Base-by-base conservation (phyloP, 2,888 invertebrate genomes). In the Andrena haemorrhoa region DNA sequence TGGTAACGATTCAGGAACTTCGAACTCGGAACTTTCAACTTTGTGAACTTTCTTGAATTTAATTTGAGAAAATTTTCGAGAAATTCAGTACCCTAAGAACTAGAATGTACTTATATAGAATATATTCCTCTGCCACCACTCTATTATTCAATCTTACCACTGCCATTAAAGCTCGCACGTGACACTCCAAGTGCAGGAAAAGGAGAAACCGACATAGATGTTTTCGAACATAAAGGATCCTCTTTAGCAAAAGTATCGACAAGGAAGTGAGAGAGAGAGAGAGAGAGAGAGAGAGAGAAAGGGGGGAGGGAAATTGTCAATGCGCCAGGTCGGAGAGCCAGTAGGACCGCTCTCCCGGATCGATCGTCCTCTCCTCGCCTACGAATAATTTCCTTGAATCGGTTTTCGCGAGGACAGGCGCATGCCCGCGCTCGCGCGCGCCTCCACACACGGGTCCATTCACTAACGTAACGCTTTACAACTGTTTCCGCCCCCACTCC, bases 401-500 rank as follows among this genome's bases (percentile, higher is more conserved):
- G 85, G 88, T 89, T 90, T 89, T 88, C 88, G 87, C 88, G 88
- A 88, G 87, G 87, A 85, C 87, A 78, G 83, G 84, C 86, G 88
- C 87, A 83, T 79, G 89, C 89, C 85, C 88, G 86, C 87, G 85
- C 83, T 79, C 78, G 80, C 85, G 23, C 56, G 23, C 79, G 89
- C 90, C 90, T 41, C 16, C 83, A 82, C 78, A 83, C 85, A 56
- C 56, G 23, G 82, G 89, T 90, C 90, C 91, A 91, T 92, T 92
- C 91, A 91, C 89, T 90, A 91, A 91, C 90, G 91, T 90, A 90
- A 91, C 92, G 92, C 90, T 91, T 90, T 89, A 91, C 92, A 92
- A 92, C 93, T 92, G 92, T 93, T 93, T 92, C 92, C 92, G 92
- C 92, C 92, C 91, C 92, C 92, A 89, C 91, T 91, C 90, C 85